Evolutionary conservation across 1,140 invertebrate genomes (phyloP), one percentile per base, ranked within the genome.

Genomic region (Drosophila ananassae): DNA sequence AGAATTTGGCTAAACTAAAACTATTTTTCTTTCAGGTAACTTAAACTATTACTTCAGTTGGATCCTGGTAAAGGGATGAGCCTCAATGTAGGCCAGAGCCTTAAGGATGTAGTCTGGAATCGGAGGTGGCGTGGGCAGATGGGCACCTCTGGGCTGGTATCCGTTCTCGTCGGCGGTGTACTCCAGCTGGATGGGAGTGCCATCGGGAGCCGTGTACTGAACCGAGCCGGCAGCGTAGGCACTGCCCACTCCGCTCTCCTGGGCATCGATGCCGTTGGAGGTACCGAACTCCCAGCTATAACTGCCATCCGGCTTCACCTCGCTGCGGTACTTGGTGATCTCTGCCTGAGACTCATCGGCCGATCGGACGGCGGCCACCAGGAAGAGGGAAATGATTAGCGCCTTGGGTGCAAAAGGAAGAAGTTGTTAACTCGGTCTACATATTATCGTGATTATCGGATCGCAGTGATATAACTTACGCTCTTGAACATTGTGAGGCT

Each of bases 111-210:
- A 94, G 41, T 81, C 94, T 96, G 93, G 98, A 97, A 92, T 98
- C 94, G 94, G 91, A 32, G 96, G 96, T 12, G 96, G 95, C 1
- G 95, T 96, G 46, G 96, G 96, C 13, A 97, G 91, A 87, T 96
- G 96, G 6, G 93, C 94, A 8, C 96, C 96, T 46, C 93, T 91
- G 0, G 96, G 95, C 53, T 94, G 94, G 92, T 96, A 97, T 17
- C 96, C 96, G 67, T 95, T 95, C 83, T 96, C 95, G 76, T 97
- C 96, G 28, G 96, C 96, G 1, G 95, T 94, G 92, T 97, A 97
- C 7, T 92, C 90, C 9, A 94, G 72, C 21, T 91, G 73, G 47
- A 93, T 92, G 6, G 79, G 90, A 47, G 91, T 83, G 3, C 93
- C 93, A 79, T 93, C 92, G n/a, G 90, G 90, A 8, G 90, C 93